Evolutionary conservation across 1,140 invertebrate genomes (phyloP).

Genomic region (Caenorhabditis remanei): DNA sequence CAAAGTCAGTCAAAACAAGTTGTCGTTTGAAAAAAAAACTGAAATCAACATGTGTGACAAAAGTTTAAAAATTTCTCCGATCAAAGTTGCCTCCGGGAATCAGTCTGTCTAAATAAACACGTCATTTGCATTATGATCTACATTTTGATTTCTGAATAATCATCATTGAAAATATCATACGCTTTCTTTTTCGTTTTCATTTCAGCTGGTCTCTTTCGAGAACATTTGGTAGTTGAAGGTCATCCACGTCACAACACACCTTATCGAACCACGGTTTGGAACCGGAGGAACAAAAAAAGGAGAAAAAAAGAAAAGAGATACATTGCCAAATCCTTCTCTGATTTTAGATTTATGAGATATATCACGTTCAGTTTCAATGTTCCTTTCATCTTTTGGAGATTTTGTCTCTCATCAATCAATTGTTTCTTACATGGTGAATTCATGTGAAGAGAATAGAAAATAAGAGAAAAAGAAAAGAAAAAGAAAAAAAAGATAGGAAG

Average conservation of each 20-base stretch:
- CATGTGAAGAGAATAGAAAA: not conserved
- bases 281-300: not conserved
- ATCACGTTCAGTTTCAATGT: conserved; percentile 45
- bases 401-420: not conserved
- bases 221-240: not conserved
- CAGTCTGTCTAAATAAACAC: too few relatives aligned
- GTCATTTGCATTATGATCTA: too few relatives aligned
- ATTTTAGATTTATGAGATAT: conserved; percentile 1
- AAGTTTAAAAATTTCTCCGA: too few relatives aligned
- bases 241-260: conserved; percentile 18
- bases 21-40: too few relatives aligned
- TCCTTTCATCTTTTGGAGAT: not conserved
- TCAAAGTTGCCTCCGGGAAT: too few relatives aligned
- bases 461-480: not conserved
- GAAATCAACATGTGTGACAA: too few relatives aligned
- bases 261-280: not conserved
- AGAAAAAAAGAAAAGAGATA: not conserved
- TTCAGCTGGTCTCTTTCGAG: conserved; percentile 2
- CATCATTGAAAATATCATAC: too few relatives aligned
- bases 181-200: not conserved
- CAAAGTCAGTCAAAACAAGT: too few relatives aligned
- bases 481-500: not conserved
- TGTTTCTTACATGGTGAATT: not conserved
- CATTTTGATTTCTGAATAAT: too few relatives aligned
- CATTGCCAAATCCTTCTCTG: not conserved